These are phyloP conservation scores for Pan troglodytes DNA, from an alignment of 2,113 vertebrate species.

Conservation along the genomic window NHGRI_mPanTro3-v2.1_pri NC_072398.2:132013001-132013500, in stretches of 20 bases:
- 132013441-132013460: no score
- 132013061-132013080: not conserved
- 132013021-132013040: rapidly evolving
- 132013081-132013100: not conserved
- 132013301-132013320: not conserved
- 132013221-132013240: not conserved
- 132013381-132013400: not conserved
- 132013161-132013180: not conserved
- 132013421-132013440: no score
- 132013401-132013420: no score
- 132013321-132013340: not conserved
- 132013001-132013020: not conserved
- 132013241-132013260: not conserved
- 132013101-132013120: not conserved
- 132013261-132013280: not conserved
- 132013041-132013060: not conserved
- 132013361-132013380: not conserved
- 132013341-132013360: not conserved
- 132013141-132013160: not conserved
- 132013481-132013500: no score
- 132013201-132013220: not conserved
- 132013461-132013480: no score
- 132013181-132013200: not conserved
- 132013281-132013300: not conserved
- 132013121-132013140: not conserved